phyloP scores from a whole-genome alignment of 2,113 vertebrate species.

The Scartelaos histophorus region DNA sequence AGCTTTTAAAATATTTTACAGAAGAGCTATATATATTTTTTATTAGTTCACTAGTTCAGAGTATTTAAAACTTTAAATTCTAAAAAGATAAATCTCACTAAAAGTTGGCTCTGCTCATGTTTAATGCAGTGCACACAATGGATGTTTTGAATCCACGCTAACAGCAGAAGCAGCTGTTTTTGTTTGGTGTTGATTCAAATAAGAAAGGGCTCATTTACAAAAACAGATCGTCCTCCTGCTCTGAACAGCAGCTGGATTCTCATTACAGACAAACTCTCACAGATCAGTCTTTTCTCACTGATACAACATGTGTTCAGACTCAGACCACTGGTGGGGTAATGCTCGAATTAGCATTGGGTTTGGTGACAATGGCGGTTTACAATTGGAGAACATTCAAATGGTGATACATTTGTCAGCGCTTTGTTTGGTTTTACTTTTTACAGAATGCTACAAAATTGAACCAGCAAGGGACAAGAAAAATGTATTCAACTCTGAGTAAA shows the following conservation, averaged over 20 bases:
- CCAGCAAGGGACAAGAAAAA: background rate
- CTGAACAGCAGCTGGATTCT: slow-evolving; percentile 3
- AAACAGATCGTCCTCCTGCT: background rate
- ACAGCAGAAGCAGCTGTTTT: background rate
- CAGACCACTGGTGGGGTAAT: background rate
- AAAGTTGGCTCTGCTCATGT: background rate
- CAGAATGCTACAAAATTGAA: background rate
- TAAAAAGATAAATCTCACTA: background rate
- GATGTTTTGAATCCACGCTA: background rate
- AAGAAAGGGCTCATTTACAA: background rate
- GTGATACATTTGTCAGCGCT: background rate
- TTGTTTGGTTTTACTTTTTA: too few species aligned
- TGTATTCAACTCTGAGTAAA: too few species aligned
- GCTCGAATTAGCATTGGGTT: background rate
- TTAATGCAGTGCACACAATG: background rate
- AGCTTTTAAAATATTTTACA: background rate
- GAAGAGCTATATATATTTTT: background rate
- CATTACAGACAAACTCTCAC: background rate
- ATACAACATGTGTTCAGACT: background rate
- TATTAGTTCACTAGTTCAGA: too few species aligned
- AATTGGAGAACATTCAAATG: background rate
- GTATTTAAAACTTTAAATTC: background rate
- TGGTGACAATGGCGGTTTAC: background rate
- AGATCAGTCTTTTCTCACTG: background rate
- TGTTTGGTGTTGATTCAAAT: background rate